These are phyloP conservation scores for Eupithecia dodoneata DNA, from an alignment of 2,888 invertebrate genomes.

Conservation along the genomic window DNA sequence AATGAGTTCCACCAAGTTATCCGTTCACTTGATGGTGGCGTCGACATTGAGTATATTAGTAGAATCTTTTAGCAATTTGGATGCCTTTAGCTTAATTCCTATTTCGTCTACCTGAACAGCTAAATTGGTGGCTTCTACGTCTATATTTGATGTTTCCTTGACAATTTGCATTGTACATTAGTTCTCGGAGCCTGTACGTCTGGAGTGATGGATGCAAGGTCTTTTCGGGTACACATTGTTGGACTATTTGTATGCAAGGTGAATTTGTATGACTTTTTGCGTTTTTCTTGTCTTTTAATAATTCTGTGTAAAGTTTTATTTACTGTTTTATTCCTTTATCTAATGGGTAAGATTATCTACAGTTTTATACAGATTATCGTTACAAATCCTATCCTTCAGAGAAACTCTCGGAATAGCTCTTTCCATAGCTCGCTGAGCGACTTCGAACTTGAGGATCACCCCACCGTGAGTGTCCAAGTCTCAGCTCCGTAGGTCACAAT, in stretches of 20 bases:
- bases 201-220: conserved; percentile 55
- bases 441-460: too few relatives aligned
- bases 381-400: too few relatives aligned
- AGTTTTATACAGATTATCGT: background rate
- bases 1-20: background rate
- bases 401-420: too few relatives aligned
- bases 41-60: background rate
- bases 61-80: background rate
- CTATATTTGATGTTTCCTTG: conserved; percentile 46
- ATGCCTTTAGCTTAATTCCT: background rate
- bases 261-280: conserved; percentile 24
- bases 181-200: conserved; percentile 72
- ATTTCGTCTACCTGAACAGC: background rate
- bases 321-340: background rate
- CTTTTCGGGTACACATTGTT: conserved; percentile 32
- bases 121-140: conserved; percentile 32
- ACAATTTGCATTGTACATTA: conserved; percentile 71
- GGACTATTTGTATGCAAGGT: conserved; percentile 40
- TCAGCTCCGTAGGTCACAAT: too few relatives aligned
- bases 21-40: background rate
- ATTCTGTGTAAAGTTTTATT: background rate
- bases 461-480: too few relatives aligned
- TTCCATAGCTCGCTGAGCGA: too few relatives aligned
- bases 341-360: background rate
- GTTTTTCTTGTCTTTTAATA: background rate